Evolutionary conservation across 2,113 vertebrate species (phyloP).

Genomic region (Platysternon megacephalum): DNA sequence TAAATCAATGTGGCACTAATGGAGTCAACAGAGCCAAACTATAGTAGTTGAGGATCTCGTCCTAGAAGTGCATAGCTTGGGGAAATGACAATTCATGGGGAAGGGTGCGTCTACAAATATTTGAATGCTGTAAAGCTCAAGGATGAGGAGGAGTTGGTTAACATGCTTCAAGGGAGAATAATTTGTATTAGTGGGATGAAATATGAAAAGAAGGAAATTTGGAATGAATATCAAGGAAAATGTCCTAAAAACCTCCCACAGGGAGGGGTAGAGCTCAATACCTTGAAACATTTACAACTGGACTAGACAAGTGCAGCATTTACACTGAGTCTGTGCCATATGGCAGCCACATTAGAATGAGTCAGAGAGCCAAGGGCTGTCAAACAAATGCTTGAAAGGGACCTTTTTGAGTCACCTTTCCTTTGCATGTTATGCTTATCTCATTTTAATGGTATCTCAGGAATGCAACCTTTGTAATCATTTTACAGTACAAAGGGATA

Average conservation of each 20-base stretch:
- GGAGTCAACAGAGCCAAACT: not conserved
- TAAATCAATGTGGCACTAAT: not conserved
- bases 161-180: not conserved
- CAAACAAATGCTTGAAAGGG: not conserved
- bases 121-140: not conserved
- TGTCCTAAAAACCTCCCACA: not conserved
- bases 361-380: not conserved
- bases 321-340: not conserved
- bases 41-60: not conserved
- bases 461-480: not conserved
- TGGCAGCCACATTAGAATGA: constrained; percentile 4
- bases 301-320: not conserved
- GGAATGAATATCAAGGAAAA: not conserved
- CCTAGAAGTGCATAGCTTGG: not conserved
- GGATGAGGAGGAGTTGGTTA: not conserved
- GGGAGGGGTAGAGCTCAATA: not conserved
- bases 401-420: constrained; percentile 4
- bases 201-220: not conserved
- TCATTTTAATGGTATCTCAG: not conserved
- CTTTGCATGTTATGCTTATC: not conserved
- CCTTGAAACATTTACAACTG: not conserved
- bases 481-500: not conserved
- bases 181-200: not conserved
- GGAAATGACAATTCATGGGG: not conserved
- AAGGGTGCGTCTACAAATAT: not conserved